A percentile compares a stretch with the other conserved stretches of the same genome.
These are phyloP conservation scores for Acanthopagrus latus DNA, from an alignment of 2,797 vertebrate genomes.

Conservation along the genomic window DNA sequence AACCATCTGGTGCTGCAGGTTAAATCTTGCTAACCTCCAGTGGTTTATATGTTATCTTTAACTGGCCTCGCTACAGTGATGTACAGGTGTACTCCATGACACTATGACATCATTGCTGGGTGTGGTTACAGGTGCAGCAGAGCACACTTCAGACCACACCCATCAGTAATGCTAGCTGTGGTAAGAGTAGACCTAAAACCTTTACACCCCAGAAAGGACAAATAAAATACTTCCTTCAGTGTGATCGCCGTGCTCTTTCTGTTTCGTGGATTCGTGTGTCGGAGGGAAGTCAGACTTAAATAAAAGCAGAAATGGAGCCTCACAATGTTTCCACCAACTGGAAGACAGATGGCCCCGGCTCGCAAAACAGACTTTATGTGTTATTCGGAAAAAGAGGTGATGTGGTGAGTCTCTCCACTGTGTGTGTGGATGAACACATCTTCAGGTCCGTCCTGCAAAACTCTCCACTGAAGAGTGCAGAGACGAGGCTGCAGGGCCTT, in stretches of 20 bases:
- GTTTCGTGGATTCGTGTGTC: slow-evolving; percentile 33
- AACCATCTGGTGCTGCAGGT: no score
- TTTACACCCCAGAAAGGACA: background rate
- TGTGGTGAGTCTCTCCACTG: slow-evolving; percentile 28
- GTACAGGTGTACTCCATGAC: no score
- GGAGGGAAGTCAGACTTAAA: slow-evolving; percentile 36
- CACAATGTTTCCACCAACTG: slow-evolving; percentile 46
- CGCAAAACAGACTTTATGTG: slow-evolving; percentile 50
- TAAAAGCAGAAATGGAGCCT: slow-evolving; percentile 42
- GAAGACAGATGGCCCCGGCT: slow-evolving; percentile 64
- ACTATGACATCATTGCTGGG: no score
- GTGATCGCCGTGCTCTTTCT: slow-evolving; percentile 15
- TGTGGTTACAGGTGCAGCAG: background rate
- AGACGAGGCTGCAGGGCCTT: slow-evolving; percentile 17
- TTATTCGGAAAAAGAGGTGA: slow-evolving; percentile 48
- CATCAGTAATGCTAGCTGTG: background rate
- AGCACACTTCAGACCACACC: background rate
- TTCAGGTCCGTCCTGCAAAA: slow-evolving; percentile 1
- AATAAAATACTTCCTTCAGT: slow-evolving; percentile 13
- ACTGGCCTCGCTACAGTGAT: no score
- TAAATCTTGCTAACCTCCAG: background rate
- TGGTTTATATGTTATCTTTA: no score
- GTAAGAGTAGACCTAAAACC: background rate
- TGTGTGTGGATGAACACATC: slow-evolving; percentile 24
- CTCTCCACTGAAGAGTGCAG: background rate